Percentiles rank a stretch among this genome's conserved stretches.
Conservation (phyloP, 2,797 vertebrate genomes). For the Sardinella longiceps region DNA sequence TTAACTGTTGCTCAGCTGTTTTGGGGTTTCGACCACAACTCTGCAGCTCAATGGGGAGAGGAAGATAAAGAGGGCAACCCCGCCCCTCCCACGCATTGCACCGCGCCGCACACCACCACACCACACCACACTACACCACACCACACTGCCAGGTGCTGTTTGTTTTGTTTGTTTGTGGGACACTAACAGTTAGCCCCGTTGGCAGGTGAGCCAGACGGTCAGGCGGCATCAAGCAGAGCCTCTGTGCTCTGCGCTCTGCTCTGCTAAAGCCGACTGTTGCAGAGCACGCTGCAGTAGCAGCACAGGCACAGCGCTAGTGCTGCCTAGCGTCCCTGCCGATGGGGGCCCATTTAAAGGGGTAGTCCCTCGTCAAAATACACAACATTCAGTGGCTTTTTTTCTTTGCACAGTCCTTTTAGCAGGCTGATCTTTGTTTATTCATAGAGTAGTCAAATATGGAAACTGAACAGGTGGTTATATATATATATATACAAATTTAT, state of each 20-base stretch:
- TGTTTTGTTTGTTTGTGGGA: conserved; percentile 71
- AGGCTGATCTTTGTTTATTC: too few species aligned
- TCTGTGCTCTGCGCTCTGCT: neutral
- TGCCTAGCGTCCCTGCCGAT: neutral
- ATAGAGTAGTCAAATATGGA: too few species aligned
- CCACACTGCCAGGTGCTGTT: conserved; percentile 17
- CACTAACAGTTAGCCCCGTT: conserved; percentile 84
- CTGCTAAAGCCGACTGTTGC: neutral
- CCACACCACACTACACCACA: neutral
- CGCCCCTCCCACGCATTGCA: conserved; percentile 51
- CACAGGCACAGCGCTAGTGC: neutral
- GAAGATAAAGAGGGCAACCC: conserved; percentile 72
- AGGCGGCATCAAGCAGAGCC: neutral
- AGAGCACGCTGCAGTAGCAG: neutral
- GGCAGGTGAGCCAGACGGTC: conserved; percentile 8
- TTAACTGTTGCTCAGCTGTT: conserved; percentile 15
- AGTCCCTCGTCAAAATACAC: neutral
- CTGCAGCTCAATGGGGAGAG: conserved; percentile 66
- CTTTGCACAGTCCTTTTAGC: neutral
- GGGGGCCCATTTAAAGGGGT: neutral
- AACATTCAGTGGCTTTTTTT: too few species aligned
- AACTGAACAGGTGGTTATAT: too few species aligned
- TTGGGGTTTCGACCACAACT: conserved; percentile 69
- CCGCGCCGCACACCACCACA: too few species aligned
- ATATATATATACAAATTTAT: too few species aligned